phyloP scores from a whole-genome alignment of 2,113 vertebrate species.

The Dicentrarchus labrax region DNA sequence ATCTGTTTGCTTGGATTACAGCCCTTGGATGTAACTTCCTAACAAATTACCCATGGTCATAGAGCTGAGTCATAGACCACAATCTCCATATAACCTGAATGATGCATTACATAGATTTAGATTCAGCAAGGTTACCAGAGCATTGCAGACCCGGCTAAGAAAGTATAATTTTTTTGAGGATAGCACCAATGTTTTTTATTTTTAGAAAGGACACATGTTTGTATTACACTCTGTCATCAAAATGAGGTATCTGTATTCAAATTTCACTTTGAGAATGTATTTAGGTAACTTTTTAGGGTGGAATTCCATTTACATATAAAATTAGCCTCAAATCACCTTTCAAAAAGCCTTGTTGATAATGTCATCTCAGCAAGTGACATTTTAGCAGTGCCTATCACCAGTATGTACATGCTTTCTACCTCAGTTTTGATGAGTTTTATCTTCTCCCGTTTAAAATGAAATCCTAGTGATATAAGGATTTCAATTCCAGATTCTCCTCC shows the following conservation, averaged over 20 bases:
- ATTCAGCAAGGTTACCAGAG: constrained; percentile 32
- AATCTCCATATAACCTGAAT: constrained; percentile 23
- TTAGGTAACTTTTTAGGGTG: neutral
- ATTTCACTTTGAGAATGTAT: neutral
- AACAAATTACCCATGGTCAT: constrained; percentile 21
- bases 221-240: neutral
- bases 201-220: neutral
- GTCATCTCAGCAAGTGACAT: neutral
- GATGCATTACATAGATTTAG: constrained; percentile 19
- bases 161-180: neutral
- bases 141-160: neutral
- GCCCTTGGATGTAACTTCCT: constrained; percentile 14
- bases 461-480: constrained; percentile 24
- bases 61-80: constrained; percentile 38
- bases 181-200: neutral
- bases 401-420: neutral
- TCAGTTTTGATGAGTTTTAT: constrained; percentile 24
- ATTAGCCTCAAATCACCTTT: neutral
- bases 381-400: neutral
- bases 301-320: neutral
- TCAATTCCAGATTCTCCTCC: constrained; percentile 6
- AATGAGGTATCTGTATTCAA: neutral
- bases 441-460: constrained; percentile 13
- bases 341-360: neutral
- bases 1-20: constrained; percentile 18